A percentile compares a stretch with the other conserved stretches of the same genome.
phyloP scores from a whole-genome alignment of 2,113 vertebrate genomes.

The Pteruthius melanotis region DNA sequence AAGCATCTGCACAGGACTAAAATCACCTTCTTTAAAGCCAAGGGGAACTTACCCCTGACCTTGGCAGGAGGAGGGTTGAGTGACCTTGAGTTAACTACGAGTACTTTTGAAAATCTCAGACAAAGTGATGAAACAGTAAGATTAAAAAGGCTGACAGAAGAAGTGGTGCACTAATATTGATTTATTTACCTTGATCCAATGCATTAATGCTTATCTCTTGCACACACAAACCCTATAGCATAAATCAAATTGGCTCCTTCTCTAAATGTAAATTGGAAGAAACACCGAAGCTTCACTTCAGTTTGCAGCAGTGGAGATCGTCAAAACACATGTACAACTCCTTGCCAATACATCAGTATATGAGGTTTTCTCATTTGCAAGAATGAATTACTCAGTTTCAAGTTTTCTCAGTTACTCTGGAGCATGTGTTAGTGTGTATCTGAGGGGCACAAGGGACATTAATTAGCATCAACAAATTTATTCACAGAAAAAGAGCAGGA shows the following conservation, averaged over 20 bases:
- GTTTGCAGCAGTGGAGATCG: neutral
- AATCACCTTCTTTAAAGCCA: neutral
- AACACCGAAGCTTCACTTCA: neutral
- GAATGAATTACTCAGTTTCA: neutral
- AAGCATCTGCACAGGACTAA: neutral
- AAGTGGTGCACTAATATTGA: neutral
- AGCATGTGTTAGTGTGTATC: neutral
- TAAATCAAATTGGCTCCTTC: slow-evolving; percentile 15
- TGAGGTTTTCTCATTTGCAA: neutral
- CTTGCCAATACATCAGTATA: neutral
- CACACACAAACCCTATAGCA: neutral
- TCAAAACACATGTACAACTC: neutral
- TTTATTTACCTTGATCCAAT: neutral
- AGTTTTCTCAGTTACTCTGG: neutral
- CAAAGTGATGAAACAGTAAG: slow-evolving; percentile 35
- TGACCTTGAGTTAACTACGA: neutral
- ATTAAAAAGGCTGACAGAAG: slow-evolving; percentile 30
- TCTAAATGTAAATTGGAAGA: neutral
- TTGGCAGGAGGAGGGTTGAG: neutral
- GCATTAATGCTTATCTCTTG: slow-evolving; percentile 35
- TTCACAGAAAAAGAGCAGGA: neutral
- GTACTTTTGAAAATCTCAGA: neutral
- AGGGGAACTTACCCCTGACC: neutral
- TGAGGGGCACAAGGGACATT: neutral
- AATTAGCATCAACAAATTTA: neutral